Base-by-base conservation (phyloP, 2,113 vertebrate species). In the Brachyistius frenatus region DNA sequence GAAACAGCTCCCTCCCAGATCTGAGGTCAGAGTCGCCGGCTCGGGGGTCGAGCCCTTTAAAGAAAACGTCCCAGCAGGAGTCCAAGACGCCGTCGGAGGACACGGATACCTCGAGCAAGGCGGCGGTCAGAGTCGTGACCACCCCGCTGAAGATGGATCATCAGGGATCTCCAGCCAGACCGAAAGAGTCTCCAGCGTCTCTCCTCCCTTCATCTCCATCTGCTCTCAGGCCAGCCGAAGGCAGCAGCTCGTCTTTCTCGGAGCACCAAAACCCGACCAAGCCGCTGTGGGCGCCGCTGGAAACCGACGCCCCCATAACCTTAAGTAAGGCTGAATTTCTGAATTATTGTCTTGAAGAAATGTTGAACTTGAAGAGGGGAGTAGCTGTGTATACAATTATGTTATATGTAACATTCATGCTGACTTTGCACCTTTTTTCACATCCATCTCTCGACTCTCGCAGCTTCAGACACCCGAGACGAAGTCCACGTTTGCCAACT, bases 291-390 rank as follows among this genome's bases (percentile, higher is more conserved):
- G 93, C 91, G 78, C 96, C 90, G 61, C 96, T 93, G 72, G 96
- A 96, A 60, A 96, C 97, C 0, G 97, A 98, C 47, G 96, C 96
- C 62, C 97, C 96, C 5, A 94, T 98, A 68, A 96, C 96, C 37
- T 92, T 98, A 80, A 96, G 98, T 98, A 94, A 93, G 96, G 93
- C 41, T 79, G 23, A 41, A n/a, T 23, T 23, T 83, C 15, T 70
- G 9, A 23, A 32, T 39, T 5, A 31, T 49, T 65, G 5, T 78
- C 10, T 49, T 30, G 37, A 57, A 50, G 7, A 55, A 54, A 57
- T 55, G 5, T 35, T 37, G 0, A 30, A 7, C 16, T 23, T 44
- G 9, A 13, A 44, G 10, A 52, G 10, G 46, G 10, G 46, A 13
- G 14, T 14, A 11, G 11, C 3, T 3, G 46, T 23, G 23, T 23